Percentiles rank a stretch among this genome's conserved stretches.
Conservation (phyloP, 2,888 invertebrate species). For the Sminthurinus aureus region DNA sequence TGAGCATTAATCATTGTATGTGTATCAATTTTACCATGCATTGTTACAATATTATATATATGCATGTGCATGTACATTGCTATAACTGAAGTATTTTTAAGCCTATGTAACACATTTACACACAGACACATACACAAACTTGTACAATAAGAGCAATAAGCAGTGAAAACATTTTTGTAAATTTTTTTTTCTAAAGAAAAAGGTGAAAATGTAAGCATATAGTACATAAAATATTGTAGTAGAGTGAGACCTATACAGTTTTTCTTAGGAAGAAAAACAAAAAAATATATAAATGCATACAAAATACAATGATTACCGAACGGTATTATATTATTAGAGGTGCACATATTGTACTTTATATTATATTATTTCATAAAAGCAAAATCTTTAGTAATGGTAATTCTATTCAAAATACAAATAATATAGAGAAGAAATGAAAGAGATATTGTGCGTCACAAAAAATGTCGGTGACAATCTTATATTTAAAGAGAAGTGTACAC, state of each 20-base stretch:
- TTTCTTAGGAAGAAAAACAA: not conserved
- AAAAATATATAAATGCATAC: not conserved
- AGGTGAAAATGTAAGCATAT: too few species aligned
- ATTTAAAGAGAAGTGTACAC: not conserved
- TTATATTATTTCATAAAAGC: not conserved
- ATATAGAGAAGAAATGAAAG: not conserved
- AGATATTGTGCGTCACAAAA: not conserved
- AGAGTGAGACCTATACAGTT: not conserved
- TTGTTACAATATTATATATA: not conserved
- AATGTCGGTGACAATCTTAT: not conserved
- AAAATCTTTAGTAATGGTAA: too few species aligned
- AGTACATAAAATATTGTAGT: not conserved
- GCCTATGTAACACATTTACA: not conserved
- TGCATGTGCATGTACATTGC: too few species aligned
- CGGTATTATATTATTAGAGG: slow-evolving; percentile 18
- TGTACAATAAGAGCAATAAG: not conserved
- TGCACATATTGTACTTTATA: slow-evolving; percentile 24
- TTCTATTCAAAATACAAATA: too few species aligned
- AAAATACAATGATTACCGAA: slow-evolving; percentile 10
- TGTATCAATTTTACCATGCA: not conserved
- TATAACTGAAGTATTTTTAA: slow-evolving; percentile 4
- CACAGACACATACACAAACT: not conserved
- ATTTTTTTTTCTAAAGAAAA: not conserved
- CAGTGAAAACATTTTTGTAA: not conserved
- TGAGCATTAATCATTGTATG: not conserved